Evolutionary conservation across 2,888 invertebrate species (phyloP).

Genomic region (Sarcophaga carnaria): DNA sequence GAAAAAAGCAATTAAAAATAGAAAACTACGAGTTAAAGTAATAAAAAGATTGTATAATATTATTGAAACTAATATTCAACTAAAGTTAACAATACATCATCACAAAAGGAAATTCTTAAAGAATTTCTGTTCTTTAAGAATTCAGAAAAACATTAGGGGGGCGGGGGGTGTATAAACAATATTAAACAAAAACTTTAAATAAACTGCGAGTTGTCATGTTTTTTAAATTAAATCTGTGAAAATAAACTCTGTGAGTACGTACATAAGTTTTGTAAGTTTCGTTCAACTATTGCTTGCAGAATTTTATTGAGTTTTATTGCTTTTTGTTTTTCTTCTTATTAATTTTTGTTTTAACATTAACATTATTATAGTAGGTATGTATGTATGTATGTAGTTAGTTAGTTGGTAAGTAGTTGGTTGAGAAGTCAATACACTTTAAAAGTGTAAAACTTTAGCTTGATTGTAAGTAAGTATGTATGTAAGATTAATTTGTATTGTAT

Average conservation of each 20-base stretch:
- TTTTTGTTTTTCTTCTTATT: slow-evolving; percentile 26
- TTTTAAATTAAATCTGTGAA: slow-evolving; percentile 25
- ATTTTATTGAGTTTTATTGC: slow-evolving; percentile 24
- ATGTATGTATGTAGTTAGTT: slow-evolving; percentile 13
- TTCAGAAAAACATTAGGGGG: neutral
- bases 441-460: slow-evolving; percentile 54
- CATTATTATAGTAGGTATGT: slow-evolving; percentile 10
- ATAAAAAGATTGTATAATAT: neutral
- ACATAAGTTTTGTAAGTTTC: slow-evolving; percentile 1
- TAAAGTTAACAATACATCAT: slow-evolving; percentile 48
- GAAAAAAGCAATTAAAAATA: too few species aligned
- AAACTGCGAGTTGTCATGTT: slow-evolving; percentile 40
- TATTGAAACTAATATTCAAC: slow-evolving; percentile 29
- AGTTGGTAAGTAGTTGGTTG: slow-evolving; percentile 27
- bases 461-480: slow-evolving; percentile 24
- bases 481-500: slow-evolving; percentile 25
- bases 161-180: neutral
- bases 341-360: neutral
- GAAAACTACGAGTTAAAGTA: neutral
- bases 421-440: slow-evolving; percentile 55
- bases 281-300: slow-evolving; percentile 59
- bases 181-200: slow-evolving; percentile 10
- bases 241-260: slow-evolving; percentile 44
- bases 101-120: slow-evolving; percentile 48
- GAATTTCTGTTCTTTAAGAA: neutral